Conservation (phyloP, 2,888 invertebrate species). For the Himalopsyche tibetana region DNA sequence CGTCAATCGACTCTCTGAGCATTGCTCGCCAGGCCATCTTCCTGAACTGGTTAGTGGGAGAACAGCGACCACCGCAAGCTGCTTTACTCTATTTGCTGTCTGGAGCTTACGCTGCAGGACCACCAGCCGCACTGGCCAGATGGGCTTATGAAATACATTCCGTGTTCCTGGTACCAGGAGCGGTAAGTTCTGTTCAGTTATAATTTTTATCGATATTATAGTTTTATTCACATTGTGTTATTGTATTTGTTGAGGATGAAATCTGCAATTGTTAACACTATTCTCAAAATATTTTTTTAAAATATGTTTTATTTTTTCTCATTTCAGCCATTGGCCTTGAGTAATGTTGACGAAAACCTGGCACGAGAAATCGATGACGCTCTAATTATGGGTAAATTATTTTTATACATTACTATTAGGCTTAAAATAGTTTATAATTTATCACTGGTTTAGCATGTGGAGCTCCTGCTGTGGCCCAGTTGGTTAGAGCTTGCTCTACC, state of each 20-base stretch:
- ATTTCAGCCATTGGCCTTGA: conserved; percentile 85
- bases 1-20: conserved; percentile 85
- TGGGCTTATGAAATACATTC: conserved; percentile 99
- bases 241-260: background rate
- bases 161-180: conserved; percentile 93
- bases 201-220: no score
- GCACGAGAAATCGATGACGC: conserved; percentile 94
- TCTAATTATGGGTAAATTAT: conserved; percentile 78
- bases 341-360: conserved; percentile 89
- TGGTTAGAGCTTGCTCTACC: no score
- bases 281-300: no score
- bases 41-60: conserved; percentile 82
- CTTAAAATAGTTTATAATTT: no score
- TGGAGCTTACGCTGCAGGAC: conserved; percentile 91
- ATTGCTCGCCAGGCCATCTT: conserved; percentile 93
- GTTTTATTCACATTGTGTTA: background rate
- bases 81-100: conserved; percentile 91
- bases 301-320: conserved; percentile 62
- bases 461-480: no score
- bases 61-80: conserved; percentile 73
- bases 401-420: no score
- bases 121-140: conserved; percentile 92
- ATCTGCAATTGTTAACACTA: background rate
- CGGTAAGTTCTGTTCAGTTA: conserved; percentile 75
- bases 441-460: no score